Conservation (phyloP, 2,797 vertebrate species). For the Acrossocheilus fasciatus region DNA sequence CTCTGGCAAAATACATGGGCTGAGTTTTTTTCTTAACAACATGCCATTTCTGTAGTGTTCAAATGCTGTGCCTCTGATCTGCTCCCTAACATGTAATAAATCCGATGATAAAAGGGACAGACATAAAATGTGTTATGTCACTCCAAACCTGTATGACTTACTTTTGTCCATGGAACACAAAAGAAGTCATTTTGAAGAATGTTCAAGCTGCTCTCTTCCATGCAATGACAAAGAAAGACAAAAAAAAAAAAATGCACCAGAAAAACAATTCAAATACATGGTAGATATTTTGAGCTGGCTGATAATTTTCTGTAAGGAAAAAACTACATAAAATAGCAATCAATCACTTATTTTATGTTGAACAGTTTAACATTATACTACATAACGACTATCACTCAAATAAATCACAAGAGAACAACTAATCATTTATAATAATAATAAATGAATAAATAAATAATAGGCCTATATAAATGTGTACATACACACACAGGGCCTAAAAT, state of each 20-base stretch:
- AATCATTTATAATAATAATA: background rate
- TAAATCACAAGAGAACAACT: too few species aligned
- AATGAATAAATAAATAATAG: too few species aligned
- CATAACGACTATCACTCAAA: too few species aligned
- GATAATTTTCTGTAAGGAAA: background rate
- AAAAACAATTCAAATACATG: background rate
- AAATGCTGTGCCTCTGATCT: background rate
- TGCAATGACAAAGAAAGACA: background rate
- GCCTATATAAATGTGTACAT: too few species aligned
- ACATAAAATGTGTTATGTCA: background rate
- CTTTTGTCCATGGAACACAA: background rate
- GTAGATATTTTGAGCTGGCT: background rate
- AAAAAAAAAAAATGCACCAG: background rate
- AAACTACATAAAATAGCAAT: background rate
- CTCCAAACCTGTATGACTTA: background rate
- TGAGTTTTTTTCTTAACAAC: background rate
- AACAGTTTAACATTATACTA: background rate
- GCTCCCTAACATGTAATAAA: slow-evolving; percentile 2
- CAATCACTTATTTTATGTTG: background rate
- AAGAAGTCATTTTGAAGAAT: background rate
- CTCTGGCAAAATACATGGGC: slow-evolving; percentile 7
- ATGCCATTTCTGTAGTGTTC: background rate
- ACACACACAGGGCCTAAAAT: too few species aligned
- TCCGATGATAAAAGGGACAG: background rate
- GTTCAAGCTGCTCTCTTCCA: slow-evolving; percentile 1